Percentiles rank a stretch among this genome's conserved stretches.
Evolutionary conservation across 2,113 vertebrate species (phyloP).

Genomic region (Dissostichus mawsoni): DNA sequence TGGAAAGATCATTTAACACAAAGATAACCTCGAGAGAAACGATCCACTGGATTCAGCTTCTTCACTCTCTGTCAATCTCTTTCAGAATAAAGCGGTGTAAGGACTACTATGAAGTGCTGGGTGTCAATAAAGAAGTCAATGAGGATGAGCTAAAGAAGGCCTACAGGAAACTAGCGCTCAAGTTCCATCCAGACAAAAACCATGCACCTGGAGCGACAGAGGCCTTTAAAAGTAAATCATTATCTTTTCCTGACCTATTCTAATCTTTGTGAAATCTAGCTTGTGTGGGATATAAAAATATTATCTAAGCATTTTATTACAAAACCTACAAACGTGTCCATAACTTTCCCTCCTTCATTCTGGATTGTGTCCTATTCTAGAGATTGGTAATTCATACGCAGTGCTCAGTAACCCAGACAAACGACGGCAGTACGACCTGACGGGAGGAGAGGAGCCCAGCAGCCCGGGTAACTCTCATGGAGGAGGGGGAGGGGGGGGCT

Average conservation of each 20-base stretch:
- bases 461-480: constrained; percentile 87
- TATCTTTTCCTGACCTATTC: neutral
- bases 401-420: constrained; percentile 96
- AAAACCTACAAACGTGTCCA: neutral
- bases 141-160: constrained; percentile 98
- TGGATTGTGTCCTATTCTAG: constrained; percentile 74
- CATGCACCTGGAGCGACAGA: constrained; percentile 97
- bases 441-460: constrained; percentile 90
- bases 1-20: neutral
- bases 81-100: constrained; percentile 96
- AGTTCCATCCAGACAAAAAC: constrained; percentile 99
- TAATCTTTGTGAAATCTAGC: neutral
- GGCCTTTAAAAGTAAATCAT: constrained; percentile 93
- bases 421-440: constrained; percentile 94
- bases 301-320: neutral
- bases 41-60: neutral
- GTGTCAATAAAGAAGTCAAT: constrained; percentile 91
- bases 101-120: constrained; percentile 96
- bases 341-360: neutral
- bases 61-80: neutral
- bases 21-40: neutral
- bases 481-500: constrained; percentile 85
- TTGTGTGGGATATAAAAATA: neutral
- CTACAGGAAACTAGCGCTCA: constrained; percentile 96
- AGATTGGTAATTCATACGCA: constrained; percentile 96